phyloP scores from a whole-genome alignment of 2,888 invertebrate genomes.

The Oxyscelio sp. region DNA sequence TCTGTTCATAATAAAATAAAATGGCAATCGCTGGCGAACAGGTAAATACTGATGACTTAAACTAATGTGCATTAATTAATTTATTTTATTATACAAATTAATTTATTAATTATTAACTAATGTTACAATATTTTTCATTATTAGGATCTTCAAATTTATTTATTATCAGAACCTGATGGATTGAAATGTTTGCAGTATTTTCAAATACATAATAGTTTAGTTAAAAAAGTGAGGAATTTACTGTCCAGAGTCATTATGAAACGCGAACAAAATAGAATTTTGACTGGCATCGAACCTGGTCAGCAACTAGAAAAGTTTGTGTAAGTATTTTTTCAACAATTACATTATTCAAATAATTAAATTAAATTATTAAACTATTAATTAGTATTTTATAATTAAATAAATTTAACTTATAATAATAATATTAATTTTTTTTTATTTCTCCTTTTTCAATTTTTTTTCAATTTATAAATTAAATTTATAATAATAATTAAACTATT shows the following conservation, averaged over 20 bases:
- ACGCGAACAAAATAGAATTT: conserved; percentile 15
- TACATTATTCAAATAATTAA: too few species aligned
- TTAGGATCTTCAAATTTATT: conserved; percentile 19
- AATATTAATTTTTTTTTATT: too few species aligned
- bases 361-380: too few species aligned
- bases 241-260: conserved; percentile 7
- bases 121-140: neutral
- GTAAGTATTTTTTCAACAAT: too few species aligned
- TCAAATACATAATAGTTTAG: conserved; percentile 1
- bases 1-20: neutral
- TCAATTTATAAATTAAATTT: too few species aligned
- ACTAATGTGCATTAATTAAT: neutral
- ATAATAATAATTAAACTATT: too few species aligned
- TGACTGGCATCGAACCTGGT: neutral
- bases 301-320: conserved; percentile 2
- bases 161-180: conserved; percentile 15
- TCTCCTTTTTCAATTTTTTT: too few species aligned
- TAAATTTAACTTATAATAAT: too few species aligned
- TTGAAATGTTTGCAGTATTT: conserved; percentile 23
- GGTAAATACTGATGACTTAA: neutral
- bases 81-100: neutral
- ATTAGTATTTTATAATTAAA: too few species aligned
- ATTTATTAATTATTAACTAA: neutral
- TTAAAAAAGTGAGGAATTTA: conserved; percentile 10
- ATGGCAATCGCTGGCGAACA: conserved; percentile 1